phyloP scores from a whole-genome alignment of 2,888 invertebrate species.

The Galeruca laticollis region DNA sequence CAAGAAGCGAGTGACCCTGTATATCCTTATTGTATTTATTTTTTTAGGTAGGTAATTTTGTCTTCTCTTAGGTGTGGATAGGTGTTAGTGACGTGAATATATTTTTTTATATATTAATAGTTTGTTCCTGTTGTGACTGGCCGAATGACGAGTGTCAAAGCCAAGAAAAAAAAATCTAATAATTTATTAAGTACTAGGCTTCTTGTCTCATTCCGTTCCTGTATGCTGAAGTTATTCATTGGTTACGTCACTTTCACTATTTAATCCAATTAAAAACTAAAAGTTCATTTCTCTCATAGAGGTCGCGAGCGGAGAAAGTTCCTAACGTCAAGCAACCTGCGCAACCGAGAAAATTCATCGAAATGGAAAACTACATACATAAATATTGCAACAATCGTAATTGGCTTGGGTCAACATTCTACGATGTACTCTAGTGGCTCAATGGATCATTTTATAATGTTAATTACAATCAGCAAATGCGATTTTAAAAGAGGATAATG shows the following conservation, averaged over 20 bases:
- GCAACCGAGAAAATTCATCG: conserved; percentile 21
- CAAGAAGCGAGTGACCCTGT: too few species aligned
- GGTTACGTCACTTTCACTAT: conserved; percentile 58
- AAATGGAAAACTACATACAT: conserved; percentile 20
- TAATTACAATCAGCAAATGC: conserved; percentile 9
- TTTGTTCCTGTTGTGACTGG: too few species aligned
- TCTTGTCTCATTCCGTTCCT: conserved; percentile 16
- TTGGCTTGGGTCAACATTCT: conserved; percentile 31
- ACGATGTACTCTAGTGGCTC: conserved; percentile 4
- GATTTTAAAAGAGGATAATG: conserved; percentile 6
- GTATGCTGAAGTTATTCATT: conserved; percentile 18
- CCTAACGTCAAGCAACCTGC: conserved; percentile 26
- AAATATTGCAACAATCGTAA: conserved; percentile 26
- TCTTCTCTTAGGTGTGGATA: too few species aligned
- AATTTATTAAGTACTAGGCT: background rate
- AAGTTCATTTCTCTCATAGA: conserved; percentile 51
- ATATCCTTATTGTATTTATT: too few species aligned
- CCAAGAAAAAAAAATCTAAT: too few species aligned
- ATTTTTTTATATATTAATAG: too few species aligned
- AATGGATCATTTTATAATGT: conserved; percentile 6
- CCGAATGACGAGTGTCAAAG: too few species aligned
- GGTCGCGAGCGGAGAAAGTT: conserved; percentile 41
- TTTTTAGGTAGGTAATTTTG: too few species aligned
- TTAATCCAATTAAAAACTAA: conserved; percentile 49
- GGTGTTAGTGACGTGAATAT: too few species aligned